A percentile compares a stretch with the other conserved stretches of the same genome.
These are phyloP conservation scores for Allophyes oxyacanthae DNA, from an alignment of 2,888 invertebrate species.

Conservation along the genomic window DNA sequence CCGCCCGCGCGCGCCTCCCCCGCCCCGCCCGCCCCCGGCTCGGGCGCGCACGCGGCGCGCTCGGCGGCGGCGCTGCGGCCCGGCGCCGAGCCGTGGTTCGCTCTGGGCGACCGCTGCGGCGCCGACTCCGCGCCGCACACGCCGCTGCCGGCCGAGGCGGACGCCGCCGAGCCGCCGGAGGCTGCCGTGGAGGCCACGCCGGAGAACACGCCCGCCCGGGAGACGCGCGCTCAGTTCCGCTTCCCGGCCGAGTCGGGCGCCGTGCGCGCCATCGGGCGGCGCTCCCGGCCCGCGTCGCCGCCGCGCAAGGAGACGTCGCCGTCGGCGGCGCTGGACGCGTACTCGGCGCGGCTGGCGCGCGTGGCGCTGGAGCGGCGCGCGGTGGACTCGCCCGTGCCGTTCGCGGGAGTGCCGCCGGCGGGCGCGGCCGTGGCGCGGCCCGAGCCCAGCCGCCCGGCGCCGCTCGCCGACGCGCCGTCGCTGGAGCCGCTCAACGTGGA, in stretches of 20 bases:
- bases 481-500: slow-evolving; percentile 66
- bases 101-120: slow-evolving; percentile 80
- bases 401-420: slow-evolving; percentile 78
- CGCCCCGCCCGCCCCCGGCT: slow-evolving; percentile 91
- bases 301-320: slow-evolving; percentile 90
- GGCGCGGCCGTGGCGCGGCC: slow-evolving; percentile 69
- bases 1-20: slow-evolving; percentile 90
- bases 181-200: slow-evolving; percentile 97
- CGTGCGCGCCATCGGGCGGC: slow-evolving; percentile 90
- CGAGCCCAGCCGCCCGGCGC: slow-evolving; percentile 67
- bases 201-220: slow-evolving; percentile 95
- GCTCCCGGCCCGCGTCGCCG: slow-evolving; percentile 92
- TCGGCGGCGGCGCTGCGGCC: slow-evolving; percentile 91
- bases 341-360: slow-evolving; percentile 79
- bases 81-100: slow-evolving; percentile 83
- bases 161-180: slow-evolving; percentile 91
- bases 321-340: slow-evolving; percentile 73
- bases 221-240: slow-evolving; percentile 81
- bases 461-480: slow-evolving; percentile 53
- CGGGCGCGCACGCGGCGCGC: slow-evolving; percentile 95
- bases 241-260: slow-evolving; percentile 90
- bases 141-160: slow-evolving; percentile 82
- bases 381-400: slow-evolving; percentile 82
- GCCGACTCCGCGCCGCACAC: slow-evolving; percentile 84
- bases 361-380: slow-evolving; percentile 85